Evolutionary conservation across 2,888 invertebrate species (phyloP), one percentile per base, ranked within the genome.

Genomic region (Anarsia innoxiella): DNA sequence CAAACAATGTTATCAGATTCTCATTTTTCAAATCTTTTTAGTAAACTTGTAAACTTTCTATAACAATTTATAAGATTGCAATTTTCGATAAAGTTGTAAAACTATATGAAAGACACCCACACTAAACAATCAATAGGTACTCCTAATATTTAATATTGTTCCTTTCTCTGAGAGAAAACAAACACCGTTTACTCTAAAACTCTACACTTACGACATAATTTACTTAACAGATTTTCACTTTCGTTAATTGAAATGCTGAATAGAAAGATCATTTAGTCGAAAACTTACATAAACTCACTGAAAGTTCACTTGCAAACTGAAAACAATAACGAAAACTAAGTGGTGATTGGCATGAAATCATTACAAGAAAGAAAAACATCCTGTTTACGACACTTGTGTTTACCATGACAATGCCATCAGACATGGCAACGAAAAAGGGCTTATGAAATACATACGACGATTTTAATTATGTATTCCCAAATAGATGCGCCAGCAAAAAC

Each of bases 401-500:
- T 36, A 36, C 11, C 36, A 36, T 36, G 25, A 36, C 36, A 36
- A 35, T 28, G 19, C 28, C 26, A 27, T 25, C 4, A 19, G 19
- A 19, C 19, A 19, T 3, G 19, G 19, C 2, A 33, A 33, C 23
- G 23, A 32, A 32, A 16, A 36, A 36, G 36, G 36, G 30, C 36
- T 30, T 36, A 25, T 36, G 30, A 36, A 30, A 30, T 23, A n/a
- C n/a, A n/a, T n/a, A 36, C 14, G 23, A 29, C 25, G 25, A 37
- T 37, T 37, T 32, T 26, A 32, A 31, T 19, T 27, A 26, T 26
- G n/a, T n/a, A n/a, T 26, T 31, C 26, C 26, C n/a, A 33, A 33
- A 33, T 26, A 26, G 15, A 23, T 32, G 19, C 19, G 19, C 26
- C 6, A 41, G 40, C 39, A 40, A 45, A 38, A 44, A 30, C 35